Conservation (phyloP, 2,113 vertebrate genomes). For the Neodontobutis hainanensis region DNA sequence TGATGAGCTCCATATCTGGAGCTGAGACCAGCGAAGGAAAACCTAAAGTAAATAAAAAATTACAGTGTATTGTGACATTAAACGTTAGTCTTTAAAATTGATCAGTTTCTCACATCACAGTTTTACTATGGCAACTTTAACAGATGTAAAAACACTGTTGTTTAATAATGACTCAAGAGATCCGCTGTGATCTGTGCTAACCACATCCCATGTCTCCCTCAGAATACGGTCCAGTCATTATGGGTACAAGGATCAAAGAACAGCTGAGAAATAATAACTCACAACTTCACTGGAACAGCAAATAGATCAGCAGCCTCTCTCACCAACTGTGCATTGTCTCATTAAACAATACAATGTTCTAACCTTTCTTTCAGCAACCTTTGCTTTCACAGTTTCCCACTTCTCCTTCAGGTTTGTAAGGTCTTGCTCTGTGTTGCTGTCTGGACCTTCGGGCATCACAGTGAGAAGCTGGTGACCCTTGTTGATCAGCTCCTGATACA, state of each 20-base stretch:
- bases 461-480: slow-evolving; percentile 89
- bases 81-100: neutral
- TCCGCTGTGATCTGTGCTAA: slow-evolving; percentile 46
- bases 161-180: slow-evolving; percentile 35
- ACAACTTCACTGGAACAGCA: slow-evolving; percentile 35
- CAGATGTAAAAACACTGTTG: slow-evolving; percentile 36
- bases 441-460: slow-evolving; percentile 82
- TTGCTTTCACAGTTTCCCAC: slow-evolving; percentile 91
- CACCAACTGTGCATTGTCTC: slow-evolving; percentile 30
- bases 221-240: slow-evolving; percentile 45
- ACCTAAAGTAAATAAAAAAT: too few species aligned
- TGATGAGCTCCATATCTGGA: slow-evolving; percentile 49
- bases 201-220: slow-evolving; percentile 59
- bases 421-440: slow-evolving; percentile 92
- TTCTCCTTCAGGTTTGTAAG: slow-evolving; percentile 92
- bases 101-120: slow-evolving; percentile 12
- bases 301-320: slow-evolving; percentile 35
- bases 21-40: slow-evolving; percentile 11
- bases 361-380: slow-evolving; percentile 93
- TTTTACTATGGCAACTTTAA: slow-evolving; percentile 19
- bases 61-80: too few species aligned
- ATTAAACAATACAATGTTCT: slow-evolving; percentile 13
- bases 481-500: slow-evolving; percentile 83
- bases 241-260: slow-evolving; percentile 47
- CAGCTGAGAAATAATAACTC: slow-evolving; percentile 16